Evolutionary conservation across 2,113 vertebrate species (phyloP).

Genomic region (Muntiacus muntjak): DNA sequence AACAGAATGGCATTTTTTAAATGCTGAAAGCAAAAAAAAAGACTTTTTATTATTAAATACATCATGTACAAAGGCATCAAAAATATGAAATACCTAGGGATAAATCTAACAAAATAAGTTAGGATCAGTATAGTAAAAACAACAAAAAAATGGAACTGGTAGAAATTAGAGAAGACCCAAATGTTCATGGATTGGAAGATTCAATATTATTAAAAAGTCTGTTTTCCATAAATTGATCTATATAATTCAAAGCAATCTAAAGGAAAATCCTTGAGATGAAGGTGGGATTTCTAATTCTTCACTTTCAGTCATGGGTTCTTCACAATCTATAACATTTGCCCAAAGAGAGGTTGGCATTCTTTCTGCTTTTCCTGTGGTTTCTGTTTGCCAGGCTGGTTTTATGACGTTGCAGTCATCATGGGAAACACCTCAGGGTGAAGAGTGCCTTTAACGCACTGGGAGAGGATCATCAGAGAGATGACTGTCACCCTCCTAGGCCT

Average conservation of each 20-base stretch:
- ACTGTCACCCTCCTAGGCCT: constrained; percentile 75
- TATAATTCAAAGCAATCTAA: not conserved
- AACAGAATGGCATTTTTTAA: not conserved
- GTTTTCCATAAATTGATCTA: not conserved
- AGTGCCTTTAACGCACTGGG: constrained; percentile 76
- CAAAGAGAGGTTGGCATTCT: not conserved
- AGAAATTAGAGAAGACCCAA: not conserved
- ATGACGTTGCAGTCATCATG: not conserved
- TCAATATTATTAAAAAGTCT: not conserved
- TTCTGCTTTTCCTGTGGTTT: not conserved
- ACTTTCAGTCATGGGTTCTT: constrained; percentile 93
- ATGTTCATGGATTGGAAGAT: not conserved
- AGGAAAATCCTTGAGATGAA: not conserved
- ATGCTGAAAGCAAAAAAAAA: not conserved
- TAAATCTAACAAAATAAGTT: not conserved
- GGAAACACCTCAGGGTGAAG: not conserved
- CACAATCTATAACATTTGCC: constrained; percentile 89
- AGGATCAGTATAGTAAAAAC: not conserved
- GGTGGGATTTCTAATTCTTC: constrained; percentile 56
- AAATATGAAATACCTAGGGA: not conserved
- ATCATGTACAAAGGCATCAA: not conserved
- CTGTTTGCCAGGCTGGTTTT: constrained; percentile 20
- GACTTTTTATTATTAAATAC: not conserved
- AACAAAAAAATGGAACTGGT: not conserved
- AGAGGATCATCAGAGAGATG: constrained; percentile 87